Base-by-base conservation (phyloP, 2,888 invertebrate genomes). In the Carterocephalus palaemon region DNA sequence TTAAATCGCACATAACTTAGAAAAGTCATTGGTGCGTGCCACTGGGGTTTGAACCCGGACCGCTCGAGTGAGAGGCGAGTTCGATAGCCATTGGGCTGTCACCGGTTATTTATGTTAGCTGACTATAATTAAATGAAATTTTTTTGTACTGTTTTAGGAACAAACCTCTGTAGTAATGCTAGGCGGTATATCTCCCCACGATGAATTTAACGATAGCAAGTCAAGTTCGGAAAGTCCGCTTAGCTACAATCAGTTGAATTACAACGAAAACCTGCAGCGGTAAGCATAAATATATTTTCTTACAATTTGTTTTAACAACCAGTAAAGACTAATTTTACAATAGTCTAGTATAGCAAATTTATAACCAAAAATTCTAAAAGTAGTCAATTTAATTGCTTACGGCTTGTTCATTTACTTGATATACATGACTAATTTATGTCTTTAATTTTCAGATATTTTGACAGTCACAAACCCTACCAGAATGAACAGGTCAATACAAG, bases 221-320 rank as follows among this genome's bases (percentile, higher is more conserved):
- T 92, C 93, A 6, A 93, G 94, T 15, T 91, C 91, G 0, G 94
- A 92, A 62, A 93, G 94, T 0, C 93, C 92, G 0, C 91, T 94
- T 4, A 95, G 93, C 64, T 96, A 96, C 82, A 93, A 91, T 62
- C 95, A 94, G 67, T 86, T 95, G 4, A 96, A 95, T 75, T 95
- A 93, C 68, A 93, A 93, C 60, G 95, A 95, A 60, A 96, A 93
- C 62, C 80, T 94, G 50, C 90, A 92, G 65, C 88, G 92, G 87
- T 92, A 60, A 56, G 54, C 5, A 9, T 26, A 8, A 22, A 8
- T 15, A 12, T 19, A 23, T 22, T 9, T 36, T 16, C 5, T 17
- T 17, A 1, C 16, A n/a, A 19, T 29, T 32, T 23, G 15, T 19
- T 22, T 17, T 34, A 15, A 17, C 37, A n/a, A 12, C n/a, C 31